Evolutionary conservation across 2,113 vertebrate genomes (phyloP).

Genomic region (Eretmochelys imbricata): DNA sequence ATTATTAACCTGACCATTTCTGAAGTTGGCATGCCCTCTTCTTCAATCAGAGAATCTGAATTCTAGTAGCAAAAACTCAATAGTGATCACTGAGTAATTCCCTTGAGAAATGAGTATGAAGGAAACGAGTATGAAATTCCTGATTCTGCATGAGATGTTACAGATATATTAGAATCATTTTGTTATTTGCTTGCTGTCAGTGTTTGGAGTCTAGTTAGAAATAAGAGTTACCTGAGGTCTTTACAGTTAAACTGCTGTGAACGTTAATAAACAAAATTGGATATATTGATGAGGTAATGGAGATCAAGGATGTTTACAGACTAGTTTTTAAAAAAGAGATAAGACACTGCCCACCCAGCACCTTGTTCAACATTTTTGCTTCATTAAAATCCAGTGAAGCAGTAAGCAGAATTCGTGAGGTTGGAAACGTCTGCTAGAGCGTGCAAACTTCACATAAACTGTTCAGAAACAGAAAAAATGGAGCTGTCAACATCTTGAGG

Average conservation of each 20-base stretch:
- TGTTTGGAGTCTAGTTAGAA: background rate
- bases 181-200: background rate
- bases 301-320: background rate
- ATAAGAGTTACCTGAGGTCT: background rate
- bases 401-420: background rate
- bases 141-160: background rate
- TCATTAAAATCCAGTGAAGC: background rate
- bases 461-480: background rate
- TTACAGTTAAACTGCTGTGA: background rate
- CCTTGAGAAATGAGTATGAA: background rate
- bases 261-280: background rate
- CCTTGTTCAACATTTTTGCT: background rate
- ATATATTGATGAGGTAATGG: no score
- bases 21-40: no score
- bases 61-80: no score
- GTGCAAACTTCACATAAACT: background rate
- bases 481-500: background rate
- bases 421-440: background rate
- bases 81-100: background rate
- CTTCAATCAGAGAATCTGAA: no score
- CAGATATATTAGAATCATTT: background rate
- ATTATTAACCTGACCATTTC: no score
- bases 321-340: background rate
- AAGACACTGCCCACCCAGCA: background rate
- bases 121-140: background rate